Conservation (phyloP, 2,797 vertebrate species). For the Alosa sapidissima region DNA sequence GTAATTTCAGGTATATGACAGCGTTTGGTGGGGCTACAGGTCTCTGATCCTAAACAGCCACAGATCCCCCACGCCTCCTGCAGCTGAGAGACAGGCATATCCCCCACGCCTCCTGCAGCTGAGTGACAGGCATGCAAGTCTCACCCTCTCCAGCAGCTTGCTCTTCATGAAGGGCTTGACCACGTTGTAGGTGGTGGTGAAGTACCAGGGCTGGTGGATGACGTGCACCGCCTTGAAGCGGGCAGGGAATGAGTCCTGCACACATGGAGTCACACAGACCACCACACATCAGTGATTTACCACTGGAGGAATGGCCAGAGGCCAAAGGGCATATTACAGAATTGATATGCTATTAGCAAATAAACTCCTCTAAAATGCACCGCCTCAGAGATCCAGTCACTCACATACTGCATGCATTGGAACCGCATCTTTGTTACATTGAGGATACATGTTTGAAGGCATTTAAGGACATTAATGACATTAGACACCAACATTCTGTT, state of each 20-base stretch:
- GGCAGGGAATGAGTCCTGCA: constrained; percentile 94
- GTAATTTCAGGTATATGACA: background rate
- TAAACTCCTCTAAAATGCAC: too few species aligned
- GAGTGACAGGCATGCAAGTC: constrained; percentile 37
- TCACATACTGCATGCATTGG: too few species aligned
- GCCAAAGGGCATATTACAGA: too few species aligned
- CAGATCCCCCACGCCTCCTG: too few species aligned
- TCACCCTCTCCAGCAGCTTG: constrained; percentile 94
- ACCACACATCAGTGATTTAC: background rate
- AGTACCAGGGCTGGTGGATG: constrained; percentile 98
- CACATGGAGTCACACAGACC: constrained; percentile 20
- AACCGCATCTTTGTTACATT: too few species aligned
- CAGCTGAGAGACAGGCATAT: background rate
- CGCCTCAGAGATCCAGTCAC: too few species aligned
- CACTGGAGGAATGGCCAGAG: too few species aligned
- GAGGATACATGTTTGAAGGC: too few species aligned
- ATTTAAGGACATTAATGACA: too few species aligned
- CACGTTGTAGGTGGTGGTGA: constrained; percentile 96
- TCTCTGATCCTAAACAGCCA: background rate
- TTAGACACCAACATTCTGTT: too few species aligned
- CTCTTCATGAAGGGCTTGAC: constrained; percentile 97
- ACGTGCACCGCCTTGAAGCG: constrained; percentile 96
- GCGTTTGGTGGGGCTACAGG: background rate
- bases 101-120: background rate
- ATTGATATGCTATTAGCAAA: too few species aligned